phyloP scores from a whole-genome alignment of 1,140 invertebrate species.

The Cherax quadricarinatus region DNA sequence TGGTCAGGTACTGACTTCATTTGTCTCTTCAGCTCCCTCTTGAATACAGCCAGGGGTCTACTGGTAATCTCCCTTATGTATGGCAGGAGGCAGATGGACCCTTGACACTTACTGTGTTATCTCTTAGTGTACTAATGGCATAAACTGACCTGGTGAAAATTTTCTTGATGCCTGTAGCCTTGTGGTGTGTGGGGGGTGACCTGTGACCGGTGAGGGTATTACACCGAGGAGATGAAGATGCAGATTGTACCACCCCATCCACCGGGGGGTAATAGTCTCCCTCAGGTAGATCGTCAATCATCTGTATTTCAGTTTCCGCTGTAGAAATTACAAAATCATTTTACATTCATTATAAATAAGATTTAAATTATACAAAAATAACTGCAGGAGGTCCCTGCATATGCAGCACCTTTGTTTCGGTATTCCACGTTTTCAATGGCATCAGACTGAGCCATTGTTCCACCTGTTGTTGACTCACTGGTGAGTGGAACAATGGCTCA shows the following conservation, averaged over 20 bases:
- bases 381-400: too few relatives aligned
- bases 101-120: too few relatives aligned
- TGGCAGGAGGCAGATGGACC: too few relatives aligned
- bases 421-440: too few relatives aligned
- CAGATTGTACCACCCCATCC: slow-evolving; percentile 9
- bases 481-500: too few relatives aligned
- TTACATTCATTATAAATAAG: slow-evolving; percentile 14
- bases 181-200: slow-evolving; percentile 68
- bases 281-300: slow-evolving; percentile 78
- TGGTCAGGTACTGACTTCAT: too few relatives aligned
- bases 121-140: neutral
- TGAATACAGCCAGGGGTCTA: too few relatives aligned
- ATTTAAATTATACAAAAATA: neutral
- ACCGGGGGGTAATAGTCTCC: slow-evolving; percentile 71
- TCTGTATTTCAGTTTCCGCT: slow-evolving; percentile 84
- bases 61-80: too few relatives aligned
- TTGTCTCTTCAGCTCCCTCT: too few relatives aligned
- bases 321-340: slow-evolving; percentile 69
- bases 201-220: slow-evolving; percentile 64
- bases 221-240: slow-evolving; percentile 37
- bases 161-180: slow-evolving; percentile 77
- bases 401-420: too few relatives aligned
- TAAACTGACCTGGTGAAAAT: slow-evolving; percentile 82
- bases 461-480: too few relatives aligned
- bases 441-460: too few relatives aligned